Percentiles rank a stretch among this genome's conserved stretches.
phyloP scores from a whole-genome alignment of 2,888 invertebrate genomes.

The Callosobruchus maculatus region DNA sequence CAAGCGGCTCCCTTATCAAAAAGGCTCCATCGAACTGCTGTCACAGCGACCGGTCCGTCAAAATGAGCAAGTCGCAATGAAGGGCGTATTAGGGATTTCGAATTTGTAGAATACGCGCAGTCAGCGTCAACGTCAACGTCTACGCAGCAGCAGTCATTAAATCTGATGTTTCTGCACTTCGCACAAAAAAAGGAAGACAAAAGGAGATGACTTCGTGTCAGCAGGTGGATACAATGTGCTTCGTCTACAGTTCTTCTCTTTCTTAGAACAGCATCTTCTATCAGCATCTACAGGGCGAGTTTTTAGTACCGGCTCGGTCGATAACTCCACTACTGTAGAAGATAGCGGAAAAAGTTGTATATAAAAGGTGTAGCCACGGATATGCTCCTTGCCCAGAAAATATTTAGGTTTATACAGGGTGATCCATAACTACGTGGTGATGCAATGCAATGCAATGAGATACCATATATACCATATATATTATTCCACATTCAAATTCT shows the following conservation, averaged over 20 bases:
- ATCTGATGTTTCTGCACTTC: neutral
- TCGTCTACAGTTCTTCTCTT: neutral
- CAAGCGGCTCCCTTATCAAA: slow-evolving; percentile 23
- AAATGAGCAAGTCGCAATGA: slow-evolving; percentile 6
- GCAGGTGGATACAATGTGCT: neutral
- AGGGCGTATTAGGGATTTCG: neutral
- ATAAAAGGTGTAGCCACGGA: too few species aligned
- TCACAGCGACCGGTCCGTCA: slow-evolving; percentile 16
- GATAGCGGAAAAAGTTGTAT: too few species aligned
- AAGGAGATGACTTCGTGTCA: neutral
- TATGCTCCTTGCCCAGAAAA: too few species aligned
- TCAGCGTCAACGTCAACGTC: neutral
- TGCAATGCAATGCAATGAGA: too few species aligned
- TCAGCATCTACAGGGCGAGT: too few species aligned
- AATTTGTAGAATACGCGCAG: neutral
- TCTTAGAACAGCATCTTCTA: neutral
- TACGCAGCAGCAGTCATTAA: neutral
- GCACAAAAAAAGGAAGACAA: neutral
- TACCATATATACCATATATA: too few species aligned
- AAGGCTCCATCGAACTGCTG: slow-evolving; percentile 15
- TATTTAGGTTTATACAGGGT: too few species aligned
- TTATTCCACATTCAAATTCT: too few species aligned
- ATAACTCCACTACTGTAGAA: too few species aligned
- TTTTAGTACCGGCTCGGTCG: too few species aligned
- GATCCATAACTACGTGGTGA: too few species aligned